Evolutionary conservation across 2,888 invertebrate genomes (phyloP), one percentile per base, ranked within the genome.

Genomic region (Tolmerus cingulatus): DNA sequence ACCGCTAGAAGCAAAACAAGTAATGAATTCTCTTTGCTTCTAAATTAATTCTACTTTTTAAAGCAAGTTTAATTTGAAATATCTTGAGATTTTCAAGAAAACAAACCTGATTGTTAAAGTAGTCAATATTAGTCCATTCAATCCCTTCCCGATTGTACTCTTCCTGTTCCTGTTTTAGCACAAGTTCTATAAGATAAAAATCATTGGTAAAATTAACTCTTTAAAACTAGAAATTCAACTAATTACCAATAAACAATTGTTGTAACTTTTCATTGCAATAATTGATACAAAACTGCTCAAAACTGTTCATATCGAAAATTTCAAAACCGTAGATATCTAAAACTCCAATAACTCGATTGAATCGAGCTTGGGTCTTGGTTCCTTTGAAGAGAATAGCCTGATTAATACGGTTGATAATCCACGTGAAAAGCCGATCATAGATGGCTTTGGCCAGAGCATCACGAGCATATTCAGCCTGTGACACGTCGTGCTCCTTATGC

Each of bases 241-340:
- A 89, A 93, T 93, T 91, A 97, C 97, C 97, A 91, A 99, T 99
- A 92, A 99, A 99, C 51, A 99, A 94, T 92, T 99, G 99, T 92
- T 99, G 99, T 89, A 99, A 94, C 92, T 99, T 99, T 93, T 99
- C 99, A 92, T 99, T 99, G 92, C 99, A 99, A 93, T 99, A 99
- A 93, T 99, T 99, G 19, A 99, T 99, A 93, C 99, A 99, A 93
- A 99, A 98, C 93, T 99, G 99, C 92, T 99, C 99, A 93, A 99
- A 98, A 93, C 98, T 98, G 93, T 99, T 99, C 40, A 95, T 95
- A 90, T 98, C 98, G 92, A 99, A 98, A 89, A 99, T 98, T 94
- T 99, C 99, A 93, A 99, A 99, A 27, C 99, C 99, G 92, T 99
- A 99, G 91, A 99, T 99, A 91, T 99, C 99, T 82, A 99, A 93